phyloP scores from a whole-genome alignment of 2,797 vertebrate genomes.

The Zonotrichia albicollis region DNA sequence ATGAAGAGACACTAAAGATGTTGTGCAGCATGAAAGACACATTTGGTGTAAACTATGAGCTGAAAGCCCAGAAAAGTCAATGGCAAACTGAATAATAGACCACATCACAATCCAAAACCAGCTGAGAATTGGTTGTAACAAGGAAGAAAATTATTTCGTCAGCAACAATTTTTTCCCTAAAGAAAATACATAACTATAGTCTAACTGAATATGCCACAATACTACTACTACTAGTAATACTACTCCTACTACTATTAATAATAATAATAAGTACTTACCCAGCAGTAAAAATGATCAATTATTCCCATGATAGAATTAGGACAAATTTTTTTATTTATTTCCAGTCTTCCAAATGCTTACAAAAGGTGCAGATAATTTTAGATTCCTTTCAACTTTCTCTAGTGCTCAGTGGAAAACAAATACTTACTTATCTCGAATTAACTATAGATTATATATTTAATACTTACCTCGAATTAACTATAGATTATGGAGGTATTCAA shows the following conservation, averaged over 20 bases:
- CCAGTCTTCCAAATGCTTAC: neutral
- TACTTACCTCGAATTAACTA: neutral
- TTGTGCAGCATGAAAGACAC: neutral
- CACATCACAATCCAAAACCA: neutral
- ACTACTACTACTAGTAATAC: neutral
- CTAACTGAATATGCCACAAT: neutral
- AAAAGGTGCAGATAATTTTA: neutral
- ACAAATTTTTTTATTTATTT: neutral
- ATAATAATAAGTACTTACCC: neutral
- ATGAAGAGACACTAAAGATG: neutral
- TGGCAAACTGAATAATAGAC: neutral
- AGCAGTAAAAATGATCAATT: neutral
- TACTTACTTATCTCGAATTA: neutral
- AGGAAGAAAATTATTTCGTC: neutral
- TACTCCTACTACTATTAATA: no score
- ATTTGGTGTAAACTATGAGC: neutral
- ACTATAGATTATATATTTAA: neutral
- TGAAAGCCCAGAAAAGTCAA: neutral
- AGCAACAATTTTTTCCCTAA: neutral
- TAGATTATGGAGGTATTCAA: neutral
- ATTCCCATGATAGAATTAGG: neutral
- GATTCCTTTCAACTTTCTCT: conserved; percentile 14
- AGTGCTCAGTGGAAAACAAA: conserved; percentile 4
- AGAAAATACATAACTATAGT: neutral
- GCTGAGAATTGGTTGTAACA: neutral